Evolutionary conservation across 2,888 invertebrate species (phyloP).

Genomic region (Stenodema calcarata): DNA sequence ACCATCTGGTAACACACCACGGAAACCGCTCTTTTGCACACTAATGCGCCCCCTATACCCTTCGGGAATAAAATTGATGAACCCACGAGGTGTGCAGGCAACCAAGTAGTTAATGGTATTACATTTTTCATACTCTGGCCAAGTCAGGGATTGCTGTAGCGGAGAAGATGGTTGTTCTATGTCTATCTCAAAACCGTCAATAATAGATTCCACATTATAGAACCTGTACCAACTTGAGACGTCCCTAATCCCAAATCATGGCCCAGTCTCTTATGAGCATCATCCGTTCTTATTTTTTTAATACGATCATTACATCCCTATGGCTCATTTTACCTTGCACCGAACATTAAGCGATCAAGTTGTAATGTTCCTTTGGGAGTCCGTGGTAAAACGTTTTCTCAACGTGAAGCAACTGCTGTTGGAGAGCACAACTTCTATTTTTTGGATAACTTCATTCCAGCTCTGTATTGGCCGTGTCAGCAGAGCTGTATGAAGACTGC

Average conservation of each 20-base stretch:
- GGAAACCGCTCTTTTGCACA: no score
- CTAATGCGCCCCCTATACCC: slow-evolving; percentile 60
- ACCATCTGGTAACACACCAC: no score
- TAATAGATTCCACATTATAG: slow-evolving; percentile 55
- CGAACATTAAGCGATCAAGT: no score
- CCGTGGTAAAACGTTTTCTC: not conserved
- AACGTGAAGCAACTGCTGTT: not conserved
- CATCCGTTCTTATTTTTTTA: slow-evolving; percentile 39
- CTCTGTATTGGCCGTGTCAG: no score
- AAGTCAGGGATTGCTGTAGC: slow-evolving; percentile 57
- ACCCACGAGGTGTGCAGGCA: slow-evolving; percentile 58
- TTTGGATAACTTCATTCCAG: no score
- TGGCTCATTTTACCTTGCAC: not conserved
- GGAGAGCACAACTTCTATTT: no score
- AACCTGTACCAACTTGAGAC: slow-evolving; percentile 13
- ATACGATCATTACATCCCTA: slow-evolving; percentile 14
- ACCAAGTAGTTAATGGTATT: slow-evolving; percentile 60
- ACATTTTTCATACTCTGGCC: slow-evolving; percentile 59
- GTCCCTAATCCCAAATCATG: slow-evolving; percentile 33
- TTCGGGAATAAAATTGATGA: slow-evolving; percentile 59
- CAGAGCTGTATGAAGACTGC: no score
- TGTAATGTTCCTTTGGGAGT: not conserved
- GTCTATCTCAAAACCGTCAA: slow-evolving; percentile 59
- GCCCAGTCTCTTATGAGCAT: slow-evolving; percentile 4
- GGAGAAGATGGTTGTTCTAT: slow-evolving; percentile 58